These are phyloP conservation scores for Gnathonemus longibarbis DNA, from an alignment of 2,113 vertebrate genomes.

Conservation along the genomic window DNA sequence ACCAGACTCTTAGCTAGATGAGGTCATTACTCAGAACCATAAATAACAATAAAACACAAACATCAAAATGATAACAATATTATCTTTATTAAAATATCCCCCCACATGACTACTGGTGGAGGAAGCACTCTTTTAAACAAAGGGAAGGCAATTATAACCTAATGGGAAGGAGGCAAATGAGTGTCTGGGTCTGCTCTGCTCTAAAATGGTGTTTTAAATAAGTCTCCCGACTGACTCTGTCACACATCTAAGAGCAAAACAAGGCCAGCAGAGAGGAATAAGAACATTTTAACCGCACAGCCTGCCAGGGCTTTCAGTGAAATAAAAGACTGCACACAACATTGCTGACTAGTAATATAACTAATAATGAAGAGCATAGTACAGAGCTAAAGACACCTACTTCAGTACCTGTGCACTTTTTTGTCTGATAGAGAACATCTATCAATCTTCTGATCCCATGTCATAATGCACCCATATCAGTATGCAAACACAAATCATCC, in stretches of 20 bases:
- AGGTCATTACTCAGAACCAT: background rate
- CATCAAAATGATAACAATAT: background rate
- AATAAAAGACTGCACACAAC: background rate
- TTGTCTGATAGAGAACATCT: background rate
- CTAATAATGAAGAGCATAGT: background rate
- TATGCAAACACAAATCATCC: background rate
- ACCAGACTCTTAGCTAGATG: background rate
- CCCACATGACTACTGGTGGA: background rate
- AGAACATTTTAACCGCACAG: background rate
- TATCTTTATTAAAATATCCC: background rate
- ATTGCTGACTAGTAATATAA: background rate
- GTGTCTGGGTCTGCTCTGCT: background rate
- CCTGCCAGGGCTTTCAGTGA: background rate
- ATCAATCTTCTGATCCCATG: background rate
- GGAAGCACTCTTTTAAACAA: background rate
- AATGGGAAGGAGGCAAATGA: background rate
- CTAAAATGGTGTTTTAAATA: background rate
- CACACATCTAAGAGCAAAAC: background rate
- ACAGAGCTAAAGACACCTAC: background rate
- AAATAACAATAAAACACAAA: background rate
- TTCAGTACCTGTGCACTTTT: background rate
- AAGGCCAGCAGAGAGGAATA: background rate
- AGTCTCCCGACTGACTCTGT: background rate
- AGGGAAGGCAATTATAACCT: background rate
- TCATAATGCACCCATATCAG: background rate